Conservation (phyloP, 2,113 vertebrate genomes). For the Grus americana region DNA sequence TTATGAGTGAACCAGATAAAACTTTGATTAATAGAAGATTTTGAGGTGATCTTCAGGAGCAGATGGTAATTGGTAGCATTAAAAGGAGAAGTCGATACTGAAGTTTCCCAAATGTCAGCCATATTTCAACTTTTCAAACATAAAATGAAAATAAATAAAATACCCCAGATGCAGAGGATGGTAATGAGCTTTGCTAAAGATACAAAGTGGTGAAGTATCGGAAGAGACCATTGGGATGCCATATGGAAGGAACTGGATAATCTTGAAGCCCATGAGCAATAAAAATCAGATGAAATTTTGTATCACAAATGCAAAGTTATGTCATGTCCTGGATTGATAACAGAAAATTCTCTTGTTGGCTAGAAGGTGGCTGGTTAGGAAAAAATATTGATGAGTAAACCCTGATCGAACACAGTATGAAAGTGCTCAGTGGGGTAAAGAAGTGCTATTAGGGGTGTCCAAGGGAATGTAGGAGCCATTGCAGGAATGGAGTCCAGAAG, state of each 20-base stretch:
- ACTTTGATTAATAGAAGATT: neutral
- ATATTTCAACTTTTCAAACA: neutral
- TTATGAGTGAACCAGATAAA: neutral
- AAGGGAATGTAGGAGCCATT: no score
- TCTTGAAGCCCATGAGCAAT: neutral
- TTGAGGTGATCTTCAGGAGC: neutral
- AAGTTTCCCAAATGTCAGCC: neutral
- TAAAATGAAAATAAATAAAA: neutral
- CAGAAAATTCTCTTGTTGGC: neutral
- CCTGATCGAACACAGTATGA: neutral
- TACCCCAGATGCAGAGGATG: neutral
- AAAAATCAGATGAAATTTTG: neutral
- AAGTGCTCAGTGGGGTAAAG: neutral
- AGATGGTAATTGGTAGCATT: neutral
- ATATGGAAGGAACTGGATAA: neutral
- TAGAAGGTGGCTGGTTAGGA: neutral
- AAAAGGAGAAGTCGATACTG: neutral
- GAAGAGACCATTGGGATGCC: neutral
- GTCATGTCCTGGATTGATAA: neutral
- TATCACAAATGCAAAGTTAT: neutral
- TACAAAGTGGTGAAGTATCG: fast-evolving
- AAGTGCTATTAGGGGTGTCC: neutral
- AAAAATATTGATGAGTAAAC: neutral
- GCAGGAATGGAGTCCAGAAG: neutral
- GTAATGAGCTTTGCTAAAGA: neutral